Conservation (phyloP, 2,113 vertebrate species). For the Ailurus styani region DNA sequence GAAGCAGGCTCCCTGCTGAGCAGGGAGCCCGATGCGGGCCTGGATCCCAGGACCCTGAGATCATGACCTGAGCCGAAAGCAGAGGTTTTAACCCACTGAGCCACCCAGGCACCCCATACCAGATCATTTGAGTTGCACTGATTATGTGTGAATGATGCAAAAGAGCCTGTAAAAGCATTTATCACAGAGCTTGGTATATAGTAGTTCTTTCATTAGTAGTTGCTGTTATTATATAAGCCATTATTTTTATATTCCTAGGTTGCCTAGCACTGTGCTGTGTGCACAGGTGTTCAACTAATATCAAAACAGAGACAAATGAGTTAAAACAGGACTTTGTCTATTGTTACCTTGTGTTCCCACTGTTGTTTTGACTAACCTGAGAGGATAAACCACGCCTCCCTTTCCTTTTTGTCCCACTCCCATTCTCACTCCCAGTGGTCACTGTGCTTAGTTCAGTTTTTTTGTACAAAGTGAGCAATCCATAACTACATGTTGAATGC, state of each 20-base stretch:
- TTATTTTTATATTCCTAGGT: background rate
- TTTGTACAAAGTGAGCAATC: background rate
- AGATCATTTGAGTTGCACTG: background rate
- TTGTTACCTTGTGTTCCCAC: background rate
- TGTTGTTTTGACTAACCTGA: background rate
- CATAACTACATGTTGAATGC: background rate
- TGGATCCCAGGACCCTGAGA: too few relatives aligned
- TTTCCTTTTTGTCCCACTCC: background rate
- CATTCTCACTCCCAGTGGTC: background rate
- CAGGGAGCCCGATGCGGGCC: too few relatives aligned
- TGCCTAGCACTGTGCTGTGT: background rate
- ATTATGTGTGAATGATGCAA: background rate
- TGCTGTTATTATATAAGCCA: background rate
- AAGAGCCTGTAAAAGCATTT: background rate
- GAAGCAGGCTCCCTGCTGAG: too few relatives aligned
- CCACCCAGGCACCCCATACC: too few relatives aligned
- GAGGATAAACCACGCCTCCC: background rate
- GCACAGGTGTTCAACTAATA: background rate
- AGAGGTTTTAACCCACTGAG: too few relatives aligned
- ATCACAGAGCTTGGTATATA: background rate
- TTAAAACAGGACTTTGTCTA: background rate
- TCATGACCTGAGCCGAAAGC: too few relatives aligned
- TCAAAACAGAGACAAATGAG: slow-evolving; percentile 8
- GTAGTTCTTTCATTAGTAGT: background rate
- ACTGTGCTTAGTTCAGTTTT: background rate